Evolutionary conservation across 2,113 vertebrate genomes (phyloP).

Genomic region (Lipophrys pholis): DNA sequence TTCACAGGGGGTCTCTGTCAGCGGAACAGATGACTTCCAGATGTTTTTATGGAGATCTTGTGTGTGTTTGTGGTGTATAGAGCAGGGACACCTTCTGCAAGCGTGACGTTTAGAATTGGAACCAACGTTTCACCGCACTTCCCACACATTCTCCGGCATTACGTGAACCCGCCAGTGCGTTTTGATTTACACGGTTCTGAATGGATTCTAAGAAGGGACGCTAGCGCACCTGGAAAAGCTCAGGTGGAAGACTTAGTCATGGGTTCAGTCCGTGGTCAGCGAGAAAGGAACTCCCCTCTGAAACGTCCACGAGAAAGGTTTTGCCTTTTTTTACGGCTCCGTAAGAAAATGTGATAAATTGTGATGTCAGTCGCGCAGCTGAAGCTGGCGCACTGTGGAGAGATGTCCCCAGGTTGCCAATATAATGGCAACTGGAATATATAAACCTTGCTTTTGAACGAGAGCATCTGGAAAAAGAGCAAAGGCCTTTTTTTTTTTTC

Average conservation of each 20-base stretch:
- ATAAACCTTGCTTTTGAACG: constrained; percentile 62
- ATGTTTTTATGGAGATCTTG: constrained; percentile 62
- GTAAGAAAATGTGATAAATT: constrained; percentile 53
- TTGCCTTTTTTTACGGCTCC: constrained; percentile 24
- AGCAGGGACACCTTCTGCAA: constrained; percentile 1
- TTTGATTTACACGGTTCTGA: constrained; percentile 64
- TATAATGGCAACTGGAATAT: constrained; percentile 60
- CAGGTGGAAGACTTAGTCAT: constrained; percentile 24
- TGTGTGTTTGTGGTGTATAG: constrained; percentile 10
- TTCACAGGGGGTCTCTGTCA: constrained; percentile 60
- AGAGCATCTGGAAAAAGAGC: constrained; percentile 62
- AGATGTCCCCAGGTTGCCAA: constrained; percentile 41
- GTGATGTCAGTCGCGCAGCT: constrained; percentile 44
- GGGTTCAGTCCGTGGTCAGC: constrained; percentile 41
- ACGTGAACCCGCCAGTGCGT: constrained; percentile 8
- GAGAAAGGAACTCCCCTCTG: constrained; percentile 11
- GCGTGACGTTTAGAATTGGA: constrained; percentile 33
- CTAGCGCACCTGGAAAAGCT: constrained; percentile 58
- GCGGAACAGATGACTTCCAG: constrained; percentile 63
- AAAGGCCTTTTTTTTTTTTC: constrained; percentile 31
- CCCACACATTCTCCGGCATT: constrained; percentile 39
- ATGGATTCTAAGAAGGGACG: constrained; percentile 41
- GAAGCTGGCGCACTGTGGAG: constrained; percentile 44
- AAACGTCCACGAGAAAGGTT: constrained; percentile 20
- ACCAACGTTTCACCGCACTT: constrained; percentile 36